Evolutionary conservation across 2,797 vertebrate genomes (phyloP).

Genomic region (Rhinichthys osculus): DNA sequence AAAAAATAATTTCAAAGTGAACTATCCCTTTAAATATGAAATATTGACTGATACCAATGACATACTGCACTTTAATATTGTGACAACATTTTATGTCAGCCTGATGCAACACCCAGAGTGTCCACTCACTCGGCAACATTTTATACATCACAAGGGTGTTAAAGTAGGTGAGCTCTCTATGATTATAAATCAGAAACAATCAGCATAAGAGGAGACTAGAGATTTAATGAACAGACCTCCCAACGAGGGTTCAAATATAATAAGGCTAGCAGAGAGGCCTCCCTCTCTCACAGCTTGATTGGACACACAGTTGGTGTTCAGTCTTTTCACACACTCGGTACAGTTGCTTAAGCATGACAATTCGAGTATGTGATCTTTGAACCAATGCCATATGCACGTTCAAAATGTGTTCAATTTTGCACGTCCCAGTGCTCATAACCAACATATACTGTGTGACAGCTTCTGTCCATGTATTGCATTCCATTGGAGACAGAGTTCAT

Average conservation of each 20-base stretch:
- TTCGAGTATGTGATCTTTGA: no score
- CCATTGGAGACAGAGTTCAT: not conserved
- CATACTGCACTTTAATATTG: not conserved
- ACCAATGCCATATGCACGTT: no score
- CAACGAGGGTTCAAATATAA: constrained; percentile 21
- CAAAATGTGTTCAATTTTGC: no score
- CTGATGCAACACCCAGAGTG: not conserved
- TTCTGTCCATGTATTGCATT: no score
- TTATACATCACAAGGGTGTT: not conserved
- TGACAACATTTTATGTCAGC: not conserved
- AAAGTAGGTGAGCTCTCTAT: not conserved
- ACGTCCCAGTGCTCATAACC: no score
- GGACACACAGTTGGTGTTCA: constrained; percentile 24
- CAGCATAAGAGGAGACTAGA: constrained; percentile 10
- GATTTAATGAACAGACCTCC: constrained; percentile 9
- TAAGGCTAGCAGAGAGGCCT: constrained; percentile 7
- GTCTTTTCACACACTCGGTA: constrained; percentile 10
- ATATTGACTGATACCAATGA: not conserved
- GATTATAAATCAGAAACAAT: constrained; percentile 33
- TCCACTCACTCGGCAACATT: not conserved
- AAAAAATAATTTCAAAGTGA: no score
- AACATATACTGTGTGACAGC: no score
- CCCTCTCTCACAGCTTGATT: constrained; percentile 9
- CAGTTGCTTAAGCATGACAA: constrained; percentile 13
- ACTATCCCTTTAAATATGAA: not conserved